Conservation (phyloP, 2,797 vertebrate species). For the Pantherophis vulpinus region DNA sequence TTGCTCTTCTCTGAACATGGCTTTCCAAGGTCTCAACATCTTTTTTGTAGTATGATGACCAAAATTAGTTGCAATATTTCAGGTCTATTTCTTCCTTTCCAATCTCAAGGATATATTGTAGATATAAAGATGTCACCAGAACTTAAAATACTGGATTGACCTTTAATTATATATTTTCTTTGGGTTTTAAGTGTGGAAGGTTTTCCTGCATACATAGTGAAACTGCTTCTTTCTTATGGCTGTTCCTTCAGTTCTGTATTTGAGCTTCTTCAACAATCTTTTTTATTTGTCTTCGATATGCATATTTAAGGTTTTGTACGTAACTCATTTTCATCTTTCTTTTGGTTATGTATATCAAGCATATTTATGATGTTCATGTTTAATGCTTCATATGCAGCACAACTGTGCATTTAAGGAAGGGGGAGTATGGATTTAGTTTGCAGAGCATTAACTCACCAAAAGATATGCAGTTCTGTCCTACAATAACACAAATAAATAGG, state of each 20-base stretch:
- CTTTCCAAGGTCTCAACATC: no score
- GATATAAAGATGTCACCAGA: neutral
- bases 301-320: neutral
- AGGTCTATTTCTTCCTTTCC: neutral
- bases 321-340: neutral
- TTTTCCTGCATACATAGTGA: neutral
- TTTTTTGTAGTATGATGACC: no score
- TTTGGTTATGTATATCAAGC: neutral
- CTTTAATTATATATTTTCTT: neutral
- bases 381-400: neutral
- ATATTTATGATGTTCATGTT: neutral
- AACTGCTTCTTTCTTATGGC: neutral
- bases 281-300: neutral
- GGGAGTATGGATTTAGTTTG: neutral
- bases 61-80: neutral
- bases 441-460: neutral
- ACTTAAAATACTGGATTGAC: neutral
- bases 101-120: neutral
- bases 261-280: neutral
- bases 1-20: no score
- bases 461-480: neutral
- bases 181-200: neutral
- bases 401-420: neutral
- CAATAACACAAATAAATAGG: neutral
- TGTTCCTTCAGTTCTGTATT: neutral